phyloP scores from a whole-genome alignment of 2,113 vertebrate species.

The Casuarius casuarius region DNA sequence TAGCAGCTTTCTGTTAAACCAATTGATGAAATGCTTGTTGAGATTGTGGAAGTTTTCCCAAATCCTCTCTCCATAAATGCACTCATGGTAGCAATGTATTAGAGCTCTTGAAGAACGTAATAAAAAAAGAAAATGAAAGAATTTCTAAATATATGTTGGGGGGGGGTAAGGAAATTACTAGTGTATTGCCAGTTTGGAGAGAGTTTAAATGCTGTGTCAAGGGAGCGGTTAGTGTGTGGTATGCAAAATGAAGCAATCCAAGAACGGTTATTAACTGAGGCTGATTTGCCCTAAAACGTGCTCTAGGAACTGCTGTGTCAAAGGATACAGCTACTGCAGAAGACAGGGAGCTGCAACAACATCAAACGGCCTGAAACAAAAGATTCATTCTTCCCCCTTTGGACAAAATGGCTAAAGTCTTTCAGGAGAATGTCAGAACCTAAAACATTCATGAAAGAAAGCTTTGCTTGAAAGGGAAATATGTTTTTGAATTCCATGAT shows the following conservation, averaged over 20 bases:
- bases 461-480: neutral
- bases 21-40: neutral
- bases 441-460: neutral
- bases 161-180: constrained; percentile 28
- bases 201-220: constrained; percentile 60
- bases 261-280: constrained; percentile 65
- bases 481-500: neutral
- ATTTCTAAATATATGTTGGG: neutral
- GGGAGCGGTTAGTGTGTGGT: constrained; percentile 62
- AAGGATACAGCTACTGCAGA: constrained; percentile 47
- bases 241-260: constrained; percentile 66
- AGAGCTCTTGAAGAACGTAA: neutral
- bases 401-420: neutral
- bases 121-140: neutral
- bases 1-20: constrained; percentile 26
- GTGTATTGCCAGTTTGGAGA: constrained; percentile 59
- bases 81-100: neutral
- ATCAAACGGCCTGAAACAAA: constrained; percentile 16
- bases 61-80: neutral
- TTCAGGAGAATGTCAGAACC: neutral
- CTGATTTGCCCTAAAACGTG: constrained; percentile 60
- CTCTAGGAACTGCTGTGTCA: constrained; percentile 66
- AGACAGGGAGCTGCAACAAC: constrained; percentile 28
- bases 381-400: neutral
- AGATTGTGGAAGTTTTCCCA: neutral